Percentiles rank a stretch among this genome's conserved stretches.
Conservation (phyloP, 2,113 vertebrate genomes). For the Sminthopsis crassicaudata region DNA sequence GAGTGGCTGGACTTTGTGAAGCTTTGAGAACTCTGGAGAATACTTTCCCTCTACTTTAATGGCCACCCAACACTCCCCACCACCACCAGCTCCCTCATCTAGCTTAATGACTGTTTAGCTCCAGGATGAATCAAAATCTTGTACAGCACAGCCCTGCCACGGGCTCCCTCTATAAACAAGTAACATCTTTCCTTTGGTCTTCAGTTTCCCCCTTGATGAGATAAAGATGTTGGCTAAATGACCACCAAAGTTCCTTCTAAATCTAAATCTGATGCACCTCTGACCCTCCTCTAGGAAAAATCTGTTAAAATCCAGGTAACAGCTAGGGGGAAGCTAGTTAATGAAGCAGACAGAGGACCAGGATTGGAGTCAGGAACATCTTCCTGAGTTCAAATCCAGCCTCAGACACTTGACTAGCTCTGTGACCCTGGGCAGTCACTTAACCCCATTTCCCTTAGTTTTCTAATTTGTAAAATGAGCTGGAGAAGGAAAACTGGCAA, state of each 20-base stretch:
- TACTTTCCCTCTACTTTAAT: neutral
- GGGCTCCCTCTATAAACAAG: neutral
- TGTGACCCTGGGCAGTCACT: too few species aligned
- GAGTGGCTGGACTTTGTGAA: neutral
- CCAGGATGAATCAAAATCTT: neutral
- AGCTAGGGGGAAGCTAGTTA: neutral
- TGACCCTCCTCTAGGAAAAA: neutral
- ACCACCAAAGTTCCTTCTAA: neutral
- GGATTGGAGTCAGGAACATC: neutral
- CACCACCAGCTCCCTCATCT: neutral
- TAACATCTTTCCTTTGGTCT: neutral
- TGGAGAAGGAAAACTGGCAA: neutral
- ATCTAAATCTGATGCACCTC: neutral
- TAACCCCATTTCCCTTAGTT: neutral
- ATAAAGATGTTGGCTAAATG: neutral
- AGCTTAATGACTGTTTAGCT: neutral
- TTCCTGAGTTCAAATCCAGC: neutral
- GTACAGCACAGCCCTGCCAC: neutral
- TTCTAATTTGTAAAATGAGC: neutral
- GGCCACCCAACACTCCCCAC: neutral
- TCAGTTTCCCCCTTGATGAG: neutral
- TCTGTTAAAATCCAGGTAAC: neutral
- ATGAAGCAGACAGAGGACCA: neutral
- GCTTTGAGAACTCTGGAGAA: neutral
- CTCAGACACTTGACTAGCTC: neutral